A percentile compares a stretch with the other conserved stretches of the same genome.
phyloP scores from a whole-genome alignment of 2,797 vertebrate genomes.

The Telmatherina bonti region DNA sequence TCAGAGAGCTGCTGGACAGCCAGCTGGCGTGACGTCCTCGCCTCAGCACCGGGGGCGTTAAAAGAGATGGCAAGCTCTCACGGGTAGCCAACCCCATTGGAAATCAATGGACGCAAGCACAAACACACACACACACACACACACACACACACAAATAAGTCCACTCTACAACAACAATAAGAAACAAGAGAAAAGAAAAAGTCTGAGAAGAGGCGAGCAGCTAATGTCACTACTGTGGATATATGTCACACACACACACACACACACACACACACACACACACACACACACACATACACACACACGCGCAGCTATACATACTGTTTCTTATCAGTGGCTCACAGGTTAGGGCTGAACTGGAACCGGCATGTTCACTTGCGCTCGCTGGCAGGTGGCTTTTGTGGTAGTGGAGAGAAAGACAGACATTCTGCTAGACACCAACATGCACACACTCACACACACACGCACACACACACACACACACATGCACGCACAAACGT shows the following conservation, averaged over 20 bases:
- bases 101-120: constrained; percentile 54
- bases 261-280: constrained; percentile 35
- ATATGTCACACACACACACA: constrained; percentile 20
- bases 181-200: constrained; percentile 10
- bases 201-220: constrained; percentile 19
- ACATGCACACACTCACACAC: constrained; percentile 5
- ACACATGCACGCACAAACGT: constrained; percentile 6
- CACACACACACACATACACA: constrained; percentile 25
- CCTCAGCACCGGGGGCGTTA: constrained; percentile 18
- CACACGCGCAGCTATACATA: constrained; percentile 36
- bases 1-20: constrained; percentile 56
- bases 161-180: background rate
- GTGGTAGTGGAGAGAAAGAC: constrained; percentile 27
- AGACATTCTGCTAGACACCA: constrained; percentile 20
- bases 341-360: constrained; percentile 75
- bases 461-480: constrained; percentile 7
- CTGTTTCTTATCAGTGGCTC: constrained; percentile 77
- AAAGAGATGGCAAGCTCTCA: constrained; percentile 45
- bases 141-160: no score
- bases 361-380: constrained; percentile 70
- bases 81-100: constrained; percentile 56
- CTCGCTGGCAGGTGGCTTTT: constrained; percentile 70
- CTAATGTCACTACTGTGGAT: constrained; percentile 40
- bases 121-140: no score
- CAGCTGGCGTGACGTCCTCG: constrained; percentile 62